These are phyloP conservation scores for Dipodomys stephensi DNA, from an alignment of 2,113 vertebrate genomes.

Conservation along the genomic window DNA sequence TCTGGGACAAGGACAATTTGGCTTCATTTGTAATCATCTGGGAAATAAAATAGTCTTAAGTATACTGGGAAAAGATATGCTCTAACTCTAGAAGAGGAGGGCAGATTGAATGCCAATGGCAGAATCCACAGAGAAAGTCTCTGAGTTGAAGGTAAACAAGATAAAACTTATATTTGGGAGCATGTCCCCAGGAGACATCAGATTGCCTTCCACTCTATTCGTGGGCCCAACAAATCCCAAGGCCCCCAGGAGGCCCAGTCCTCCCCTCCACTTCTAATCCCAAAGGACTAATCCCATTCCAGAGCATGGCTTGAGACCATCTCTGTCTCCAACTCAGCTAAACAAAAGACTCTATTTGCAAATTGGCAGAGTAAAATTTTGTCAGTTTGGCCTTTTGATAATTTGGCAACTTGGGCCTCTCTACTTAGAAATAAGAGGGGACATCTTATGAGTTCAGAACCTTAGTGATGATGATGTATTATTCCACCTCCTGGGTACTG, in stretches of 20 bases:
- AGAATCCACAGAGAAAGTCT: conserved; percentile 26
- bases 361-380: conserved; percentile 35
- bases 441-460: not conserved
- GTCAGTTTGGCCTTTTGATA: conserved; percentile 40
- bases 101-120: conserved; percentile 49
- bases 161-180: conserved; percentile 78
- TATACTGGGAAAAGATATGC: conserved; percentile 60
- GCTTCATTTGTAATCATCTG: conserved; percentile 68
- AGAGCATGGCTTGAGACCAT: conserved; percentile 12
- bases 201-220: conserved; percentile 54
- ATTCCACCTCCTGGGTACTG: not conserved
- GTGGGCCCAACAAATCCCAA: conserved; percentile 37
- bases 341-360: conserved; percentile 40
- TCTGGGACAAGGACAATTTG: conserved; percentile 63
- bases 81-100: conserved; percentile 59
- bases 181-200: conserved; percentile 49
- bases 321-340: conserved; percentile 4
- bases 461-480: not conserved
- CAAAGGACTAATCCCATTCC: not conserved
- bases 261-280: not conserved
- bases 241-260: conserved; percentile 42
- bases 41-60: conserved; percentile 64
- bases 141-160: conserved; percentile 78
- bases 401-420: conserved; percentile 1
- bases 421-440: not conserved